Evolutionary conservation across 2,797 vertebrate genomes (phyloP).

Genomic region (Gobio occitaniae): DNA sequence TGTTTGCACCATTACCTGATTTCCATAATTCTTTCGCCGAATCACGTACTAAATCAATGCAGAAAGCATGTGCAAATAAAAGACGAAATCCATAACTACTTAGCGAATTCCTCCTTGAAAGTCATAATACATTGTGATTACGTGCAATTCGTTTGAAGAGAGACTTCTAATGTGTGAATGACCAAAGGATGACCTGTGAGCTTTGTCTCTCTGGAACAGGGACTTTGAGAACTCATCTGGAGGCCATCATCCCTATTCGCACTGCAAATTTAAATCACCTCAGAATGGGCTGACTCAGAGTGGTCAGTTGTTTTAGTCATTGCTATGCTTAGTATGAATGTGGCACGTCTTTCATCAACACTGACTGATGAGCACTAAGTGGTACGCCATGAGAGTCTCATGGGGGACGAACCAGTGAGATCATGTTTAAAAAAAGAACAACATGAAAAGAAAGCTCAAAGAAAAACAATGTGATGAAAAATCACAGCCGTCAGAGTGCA

Average conservation of each 20-base stretch:
- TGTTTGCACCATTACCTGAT: conserved; percentile 8
- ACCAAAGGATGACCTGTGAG: conserved; percentile 48
- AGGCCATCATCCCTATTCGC: conserved; percentile 49
- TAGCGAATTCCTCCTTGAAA: neutral
- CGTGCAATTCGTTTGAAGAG: neutral
- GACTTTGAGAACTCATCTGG: conserved; percentile 51
- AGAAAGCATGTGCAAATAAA: neutral
- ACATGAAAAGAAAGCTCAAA: conserved; percentile 54
- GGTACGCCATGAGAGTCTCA: conserved; percentile 53
- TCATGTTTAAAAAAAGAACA: conserved; percentile 59
- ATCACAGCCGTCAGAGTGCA: conserved; percentile 72
- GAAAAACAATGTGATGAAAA: conserved; percentile 67
- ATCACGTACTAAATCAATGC: neutral
- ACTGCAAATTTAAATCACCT: conserved; percentile 58
- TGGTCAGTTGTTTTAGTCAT: conserved; percentile 65
- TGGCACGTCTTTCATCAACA: conserved; percentile 64
- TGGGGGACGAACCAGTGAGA: conserved; percentile 59
- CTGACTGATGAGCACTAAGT: conserved; percentile 61
- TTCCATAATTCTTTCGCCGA: neutral
- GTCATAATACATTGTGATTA: neutral
- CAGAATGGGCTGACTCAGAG: conserved; percentile 56
- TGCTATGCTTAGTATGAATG: conserved; percentile 54
- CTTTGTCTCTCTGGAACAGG: conserved; percentile 39
- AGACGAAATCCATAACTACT: neutral
- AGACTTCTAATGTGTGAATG: conserved; percentile 48